Evolutionary conservation across 2,113 vertebrate species (phyloP).

Genomic region (Synchiropus splendidus): DNA sequence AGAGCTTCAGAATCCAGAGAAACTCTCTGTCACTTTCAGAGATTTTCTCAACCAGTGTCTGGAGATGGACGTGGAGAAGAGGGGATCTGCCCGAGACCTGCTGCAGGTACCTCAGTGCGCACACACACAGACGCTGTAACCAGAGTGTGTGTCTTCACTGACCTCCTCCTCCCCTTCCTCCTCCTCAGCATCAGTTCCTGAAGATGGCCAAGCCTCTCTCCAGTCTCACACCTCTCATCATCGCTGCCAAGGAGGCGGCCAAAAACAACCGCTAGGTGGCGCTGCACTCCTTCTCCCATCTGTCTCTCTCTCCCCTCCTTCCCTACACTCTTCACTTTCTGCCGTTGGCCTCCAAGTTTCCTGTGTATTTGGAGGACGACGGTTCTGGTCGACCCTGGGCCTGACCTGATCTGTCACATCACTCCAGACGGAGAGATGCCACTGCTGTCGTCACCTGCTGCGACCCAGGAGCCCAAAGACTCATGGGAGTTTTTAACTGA

Average conservation of each 20-base stretch:
- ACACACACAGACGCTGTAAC: background rate
- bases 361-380: slow-evolving; percentile 4
- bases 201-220: slow-evolving; percentile 93
- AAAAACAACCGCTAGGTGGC: slow-evolving; percentile 83
- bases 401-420: slow-evolving; percentile 1
- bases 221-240: slow-evolving; percentile 91
- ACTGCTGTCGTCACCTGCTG: background rate
- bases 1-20: slow-evolving; percentile 93
- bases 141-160: background rate
- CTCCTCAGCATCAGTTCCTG: slow-evolving; percentile 84
- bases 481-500: slow-evolving; percentile 13
- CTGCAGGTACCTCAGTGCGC: slow-evolving; percentile 71
- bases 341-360: slow-evolving; percentile 7
- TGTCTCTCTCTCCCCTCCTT: background rate
- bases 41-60: slow-evolving; percentile 92
- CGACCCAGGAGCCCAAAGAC: slow-evolving; percentile 29
- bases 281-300: slow-evolving; percentile 5
- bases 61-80: slow-evolving; percentile 97
- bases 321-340: background rate
- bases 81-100: slow-evolving; percentile 88
- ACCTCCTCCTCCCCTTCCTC: background rate
- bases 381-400: background rate
- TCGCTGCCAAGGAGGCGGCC: slow-evolving; percentile 89
- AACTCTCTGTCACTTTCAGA: slow-evolving; percentile 81
- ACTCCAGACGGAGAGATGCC: slow-evolving; percentile 13